These are phyloP conservation scores for Lichenostomus cassidix DNA, from an alignment of 2,113 vertebrate genomes.

Conservation along the genomic window DNA sequence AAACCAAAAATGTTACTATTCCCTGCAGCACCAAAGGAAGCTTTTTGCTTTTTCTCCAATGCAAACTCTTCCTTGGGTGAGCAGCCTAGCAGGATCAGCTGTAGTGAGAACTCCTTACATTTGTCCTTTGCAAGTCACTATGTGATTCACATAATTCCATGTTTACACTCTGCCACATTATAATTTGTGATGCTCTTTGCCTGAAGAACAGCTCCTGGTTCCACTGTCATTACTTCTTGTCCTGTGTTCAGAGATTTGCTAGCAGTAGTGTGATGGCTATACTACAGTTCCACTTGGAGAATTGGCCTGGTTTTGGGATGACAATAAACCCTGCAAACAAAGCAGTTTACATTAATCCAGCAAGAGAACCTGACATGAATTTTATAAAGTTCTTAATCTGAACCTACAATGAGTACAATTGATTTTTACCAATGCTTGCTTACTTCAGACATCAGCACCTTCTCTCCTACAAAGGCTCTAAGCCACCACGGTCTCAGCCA, in stretches of 20 bases:
- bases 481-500: not conserved
- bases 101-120: conserved; percentile 56
- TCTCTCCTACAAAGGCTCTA: not conserved
- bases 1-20: conserved; percentile 68
- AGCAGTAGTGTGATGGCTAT: conserved; percentile 87
- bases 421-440: not conserved
- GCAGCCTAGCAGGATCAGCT: conserved; percentile 49
- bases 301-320: conserved; percentile 94
- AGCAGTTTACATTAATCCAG: conserved; percentile 81
- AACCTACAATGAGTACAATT: conserved; percentile 3
- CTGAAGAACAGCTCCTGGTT: conserved; percentile 85
- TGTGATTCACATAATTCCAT: conserved; percentile 71
- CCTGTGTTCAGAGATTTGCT: conserved; percentile 82
- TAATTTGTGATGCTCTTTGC: conserved; percentile 84
- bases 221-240: conserved; percentile 76
- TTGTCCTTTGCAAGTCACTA: conserved; percentile 62
- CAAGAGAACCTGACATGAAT: conserved; percentile 44
- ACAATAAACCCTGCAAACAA: conserved; percentile 93
- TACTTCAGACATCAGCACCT: not conserved
- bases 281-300: conserved; percentile 95
- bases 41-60: not conserved
- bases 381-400: conserved; percentile 8
- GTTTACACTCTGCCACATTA: conserved; percentile 67
- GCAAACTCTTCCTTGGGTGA: conserved; percentile 67
- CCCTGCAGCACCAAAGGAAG: conserved; percentile 71